Conservation (phyloP, 1,140 invertebrate species). For the roundworm (Caenorhabditis elegans) region WBcel235 BX284604.4:10077501-10078000, state of each 20-base stretch:
- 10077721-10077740: conserved; percentile 34
- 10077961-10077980: conserved; percentile 68
- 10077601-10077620: conserved; percentile 43
- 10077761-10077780: conserved; percentile 37
- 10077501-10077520: not conserved
- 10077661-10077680: conserved; percentile 35
- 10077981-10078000: conserved; percentile 85
- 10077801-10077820: conserved; percentile 26
- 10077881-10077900: not conserved
- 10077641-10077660: not conserved
- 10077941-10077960: conserved; percentile 25
- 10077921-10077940: not conserved
- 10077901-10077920: conserved; percentile 32
- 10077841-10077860: not conserved
- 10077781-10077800: conserved; percentile 28
- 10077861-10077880: too few species aligned
- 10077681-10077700: not conserved
- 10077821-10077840: not conserved
- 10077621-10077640: conserved; percentile 11
- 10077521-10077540: not conserved
- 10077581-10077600: conserved; percentile 16
- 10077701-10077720: conserved; percentile 18
- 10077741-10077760: conserved; percentile 35
- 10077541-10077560: conserved; percentile 17
- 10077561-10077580: conserved; percentile 14